Evolutionary conservation across 2,113 vertebrate genomes (phyloP).

Genomic region (Lamprologus callipterus): DNA sequence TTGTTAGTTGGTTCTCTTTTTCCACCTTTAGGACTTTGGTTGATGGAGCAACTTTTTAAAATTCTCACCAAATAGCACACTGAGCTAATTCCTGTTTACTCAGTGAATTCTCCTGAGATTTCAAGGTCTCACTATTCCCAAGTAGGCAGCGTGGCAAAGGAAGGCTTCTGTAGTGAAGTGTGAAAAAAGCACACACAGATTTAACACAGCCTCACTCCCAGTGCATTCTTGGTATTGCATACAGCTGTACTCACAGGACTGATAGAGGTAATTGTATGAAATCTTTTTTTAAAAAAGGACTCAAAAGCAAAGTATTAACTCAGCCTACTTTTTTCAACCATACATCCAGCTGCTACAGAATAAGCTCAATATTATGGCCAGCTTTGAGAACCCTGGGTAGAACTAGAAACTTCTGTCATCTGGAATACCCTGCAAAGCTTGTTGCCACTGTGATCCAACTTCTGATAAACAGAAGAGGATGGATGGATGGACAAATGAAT

Average conservation of each 20-base stretch:
- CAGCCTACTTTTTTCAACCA: background rate
- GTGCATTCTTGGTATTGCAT: background rate
- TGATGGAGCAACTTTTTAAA: background rate
- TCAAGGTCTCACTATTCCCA: background rate
- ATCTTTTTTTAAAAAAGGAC: background rate
- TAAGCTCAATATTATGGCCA: background rate
- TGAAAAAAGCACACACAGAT: background rate
- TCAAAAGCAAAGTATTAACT: background rate
- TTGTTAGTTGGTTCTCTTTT: background rate
- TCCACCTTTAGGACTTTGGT: background rate
- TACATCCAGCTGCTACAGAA: background rate
- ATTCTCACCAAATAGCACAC: background rate
- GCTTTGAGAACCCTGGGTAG: background rate
- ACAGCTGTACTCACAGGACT: background rate
- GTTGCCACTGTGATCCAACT: background rate
- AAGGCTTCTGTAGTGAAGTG: background rate
- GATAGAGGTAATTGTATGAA: background rate
- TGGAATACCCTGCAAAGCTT: background rate
- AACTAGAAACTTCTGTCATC: background rate
- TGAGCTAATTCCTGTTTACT: background rate
- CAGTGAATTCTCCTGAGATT: background rate
- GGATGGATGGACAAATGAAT: background rate
- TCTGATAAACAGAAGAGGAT: background rate
- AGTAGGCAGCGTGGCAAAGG: background rate
- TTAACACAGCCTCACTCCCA: background rate